Evolutionary conservation across 2,113 vertebrate genomes (phyloP).

Genomic region (Chaetops frenatus): DNA sequence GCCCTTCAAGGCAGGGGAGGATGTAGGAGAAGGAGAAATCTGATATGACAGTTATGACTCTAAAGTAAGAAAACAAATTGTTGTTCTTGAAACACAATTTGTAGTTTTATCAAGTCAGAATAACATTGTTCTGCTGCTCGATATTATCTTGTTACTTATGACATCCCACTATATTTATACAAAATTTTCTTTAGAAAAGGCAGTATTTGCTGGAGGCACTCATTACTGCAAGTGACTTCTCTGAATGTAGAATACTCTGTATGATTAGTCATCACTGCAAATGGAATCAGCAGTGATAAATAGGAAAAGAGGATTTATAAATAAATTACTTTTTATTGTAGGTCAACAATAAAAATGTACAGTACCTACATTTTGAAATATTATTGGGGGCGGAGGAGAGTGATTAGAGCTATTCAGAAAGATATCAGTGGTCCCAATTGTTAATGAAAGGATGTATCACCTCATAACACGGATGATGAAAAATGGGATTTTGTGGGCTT

Average conservation of each 20-base stretch:
- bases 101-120: not conserved
- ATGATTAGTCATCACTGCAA: not conserved
- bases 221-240: not conserved
- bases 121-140: not conserved
- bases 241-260: not conserved
- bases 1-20: not conserved
- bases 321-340: not conserved
- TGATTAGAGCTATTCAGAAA: not conserved
- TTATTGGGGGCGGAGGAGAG: accelerated
- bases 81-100: not conserved
- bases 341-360: not conserved
- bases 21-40: not conserved
- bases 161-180: not conserved
- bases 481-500: not conserved
- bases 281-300: not conserved
- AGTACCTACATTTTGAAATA: not conserved
- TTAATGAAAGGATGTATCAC: not conserved
- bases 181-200: not conserved
- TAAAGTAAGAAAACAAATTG: not conserved
- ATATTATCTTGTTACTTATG: not conserved
- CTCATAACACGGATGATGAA: not conserved
- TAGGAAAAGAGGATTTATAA: not conserved
- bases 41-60: not conserved
- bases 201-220: not conserved
- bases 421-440: not conserved